Base-by-base conservation (phyloP, 2,797 vertebrate species). In the Xiphorhynchus erythropygius region DNA sequence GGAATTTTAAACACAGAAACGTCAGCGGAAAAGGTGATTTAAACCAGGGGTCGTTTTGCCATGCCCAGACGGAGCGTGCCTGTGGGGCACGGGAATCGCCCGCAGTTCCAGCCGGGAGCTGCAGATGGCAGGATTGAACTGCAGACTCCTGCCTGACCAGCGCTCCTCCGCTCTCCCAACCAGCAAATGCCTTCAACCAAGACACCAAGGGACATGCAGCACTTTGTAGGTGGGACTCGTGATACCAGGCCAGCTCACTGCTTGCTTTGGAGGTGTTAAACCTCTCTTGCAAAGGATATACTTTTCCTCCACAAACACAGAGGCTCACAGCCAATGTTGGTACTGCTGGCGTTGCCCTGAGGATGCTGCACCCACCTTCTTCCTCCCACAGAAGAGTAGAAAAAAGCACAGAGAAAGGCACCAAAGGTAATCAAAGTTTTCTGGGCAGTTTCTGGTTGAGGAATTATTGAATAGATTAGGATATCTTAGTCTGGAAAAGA, bases 51-150 rank as follows among this genome's bases (percentile, higher is more conserved):
- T 0, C 4, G 9, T 60, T 39, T 32, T 11, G 23, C 35, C 33
- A 0, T 2, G 16, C 16, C 13, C 16, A 5, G 4, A 4, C 0
- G 2, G 30, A 15, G 13, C 15, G 37, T 3, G 12, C 18, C 37
- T 0, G 17, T 4, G 23, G 53, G 27, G 25, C 60, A 14, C 63
- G 30, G 15, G 33, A 35, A 3, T 25, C 8, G n/a, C 32, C 44
- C 12, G 87, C 90, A 96, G 41, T 91, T 85, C 52, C 83, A 47
- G 69, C 0, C 7, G 30, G 28, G 73, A 53, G 69, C 97, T 90
- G 93, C 92, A 97, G 97, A 79, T 96, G 97, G 96, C 96, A 85
- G 91, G 42, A 27, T 78, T 84, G 92, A 94, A 42, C 93, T 12
- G 92, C 82, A 5, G 62, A 80, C 56, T 52, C 23, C 19, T 11